phyloP scores from a whole-genome alignment of 2,113 vertebrate species.

The Sapayoa aenigma region DNA sequence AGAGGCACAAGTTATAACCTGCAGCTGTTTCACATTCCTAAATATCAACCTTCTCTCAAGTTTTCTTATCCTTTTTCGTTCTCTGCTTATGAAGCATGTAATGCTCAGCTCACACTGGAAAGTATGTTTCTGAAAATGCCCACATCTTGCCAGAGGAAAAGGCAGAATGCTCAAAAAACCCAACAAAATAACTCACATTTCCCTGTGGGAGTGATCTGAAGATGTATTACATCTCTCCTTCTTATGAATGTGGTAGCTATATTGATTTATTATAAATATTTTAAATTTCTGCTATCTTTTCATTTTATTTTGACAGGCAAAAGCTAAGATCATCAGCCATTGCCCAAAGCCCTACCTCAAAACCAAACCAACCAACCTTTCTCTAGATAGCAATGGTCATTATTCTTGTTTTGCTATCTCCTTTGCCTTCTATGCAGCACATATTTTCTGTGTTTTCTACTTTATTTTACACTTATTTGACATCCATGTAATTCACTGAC shows the following conservation, averaged over 20 bases:
- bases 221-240: not conserved
- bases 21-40: not conserved
- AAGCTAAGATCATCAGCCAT: not conserved
- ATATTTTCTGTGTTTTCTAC: not conserved
- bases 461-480: not conserved
- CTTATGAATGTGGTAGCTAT: not conserved
- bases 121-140: not conserved
- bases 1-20: not conserved
- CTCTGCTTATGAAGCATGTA: not conserved
- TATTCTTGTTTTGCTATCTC: not conserved
- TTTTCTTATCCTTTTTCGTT: not conserved
- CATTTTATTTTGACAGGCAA: not conserved
- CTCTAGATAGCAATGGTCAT: not conserved
- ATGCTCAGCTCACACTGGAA: not conserved
- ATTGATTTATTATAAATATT: not conserved
- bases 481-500: accelerated
- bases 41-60: not conserved
- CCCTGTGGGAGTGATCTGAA: not conserved
- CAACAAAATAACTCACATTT: not conserved
- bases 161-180: not conserved
- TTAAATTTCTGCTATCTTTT: not conserved
- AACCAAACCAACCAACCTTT: not conserved
- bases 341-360: not conserved
- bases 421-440: not conserved
- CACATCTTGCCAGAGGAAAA: not conserved